These are phyloP conservation scores for Ridgeia piscesae DNA, from an alignment of 1,140 invertebrate species.

Conservation along the genomic window DNA sequence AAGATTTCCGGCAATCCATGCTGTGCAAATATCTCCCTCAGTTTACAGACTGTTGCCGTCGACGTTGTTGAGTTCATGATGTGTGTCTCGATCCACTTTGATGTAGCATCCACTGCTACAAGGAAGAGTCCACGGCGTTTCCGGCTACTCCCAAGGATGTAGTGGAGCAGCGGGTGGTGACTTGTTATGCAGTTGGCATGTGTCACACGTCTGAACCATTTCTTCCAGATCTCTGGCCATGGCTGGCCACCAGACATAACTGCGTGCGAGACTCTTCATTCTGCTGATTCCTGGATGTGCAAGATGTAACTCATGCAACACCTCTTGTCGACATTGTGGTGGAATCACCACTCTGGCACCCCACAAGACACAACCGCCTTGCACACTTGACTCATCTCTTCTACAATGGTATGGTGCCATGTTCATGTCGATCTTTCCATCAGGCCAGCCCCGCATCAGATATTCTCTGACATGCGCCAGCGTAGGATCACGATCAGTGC, in stretches of 20 bases:
- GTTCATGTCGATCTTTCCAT: not conserved
- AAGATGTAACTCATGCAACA: not conserved
- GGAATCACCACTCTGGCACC: not conserved
- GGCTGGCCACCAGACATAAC: constrained; percentile 14
- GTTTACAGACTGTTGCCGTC: no score
- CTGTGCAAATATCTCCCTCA: not conserved
- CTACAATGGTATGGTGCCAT: not conserved
- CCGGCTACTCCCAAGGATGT: not conserved
- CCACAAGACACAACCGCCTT: not conserved
- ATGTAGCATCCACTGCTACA: no score
- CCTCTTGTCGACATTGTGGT: not conserved
- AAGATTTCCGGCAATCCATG: not conserved
- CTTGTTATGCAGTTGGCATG: no score
- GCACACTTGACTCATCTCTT: not conserved
- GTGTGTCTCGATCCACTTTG: no score
- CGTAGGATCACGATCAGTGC: constrained; percentile 29
- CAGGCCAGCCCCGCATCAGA: not conserved
- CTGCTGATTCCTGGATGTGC: not conserved
- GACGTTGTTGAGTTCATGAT: no score
- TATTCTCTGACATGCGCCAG: not conserved
- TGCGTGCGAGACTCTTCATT: not conserved
- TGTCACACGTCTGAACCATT: not conserved
- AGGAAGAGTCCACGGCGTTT: no score
- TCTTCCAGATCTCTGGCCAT: not conserved
- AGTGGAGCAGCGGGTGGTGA: not conserved